phyloP scores from a whole-genome alignment of 2,797 vertebrate genomes.

The Luscinia megarhynchos region DNA sequence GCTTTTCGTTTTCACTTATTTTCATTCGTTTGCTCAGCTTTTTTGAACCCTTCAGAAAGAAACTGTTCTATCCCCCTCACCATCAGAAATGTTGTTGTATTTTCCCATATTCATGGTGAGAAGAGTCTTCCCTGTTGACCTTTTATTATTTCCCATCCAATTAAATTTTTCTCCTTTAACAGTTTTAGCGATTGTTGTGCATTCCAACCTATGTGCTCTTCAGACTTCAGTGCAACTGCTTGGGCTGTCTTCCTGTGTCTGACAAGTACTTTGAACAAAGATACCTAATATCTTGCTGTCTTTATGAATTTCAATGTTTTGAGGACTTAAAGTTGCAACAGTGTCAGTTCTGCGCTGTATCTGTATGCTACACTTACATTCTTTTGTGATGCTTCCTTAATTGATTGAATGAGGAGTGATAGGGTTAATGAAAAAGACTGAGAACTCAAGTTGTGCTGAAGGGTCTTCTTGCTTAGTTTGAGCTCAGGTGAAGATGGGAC shows the following conservation, averaged over 20 bases:
- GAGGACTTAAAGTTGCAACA: background rate
- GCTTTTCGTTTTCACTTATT: background rate
- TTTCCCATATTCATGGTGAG: background rate
- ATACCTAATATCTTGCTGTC: background rate
- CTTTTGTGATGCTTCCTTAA: background rate
- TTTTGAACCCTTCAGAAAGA: background rate
- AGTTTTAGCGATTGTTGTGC: background rate
- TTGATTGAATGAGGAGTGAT: background rate
- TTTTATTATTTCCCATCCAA: background rate
- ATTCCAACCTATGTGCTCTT: background rate
- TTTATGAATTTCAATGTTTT: background rate
- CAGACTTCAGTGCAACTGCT: background rate
- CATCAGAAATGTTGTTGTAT: background rate
- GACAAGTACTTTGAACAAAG: background rate
- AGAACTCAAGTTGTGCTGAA: background rate
- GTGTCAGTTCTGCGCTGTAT: background rate
- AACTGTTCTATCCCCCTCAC: background rate
- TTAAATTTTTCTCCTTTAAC: background rate
- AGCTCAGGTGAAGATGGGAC: fast-evolving
- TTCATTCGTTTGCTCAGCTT: background rate
- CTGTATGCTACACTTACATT: fast-evolving
- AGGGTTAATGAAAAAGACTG: background rate
- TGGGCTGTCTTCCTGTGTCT: background rate
- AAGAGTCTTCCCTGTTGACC: background rate
- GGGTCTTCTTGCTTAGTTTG: background rate